A percentile compares a stretch with the other conserved stretches of the same genome.
These are phyloP conservation scores for Dascyllus trimaculatus DNA, from an alignment of 2,113 vertebrate species.

Conservation along the genomic window DNA sequence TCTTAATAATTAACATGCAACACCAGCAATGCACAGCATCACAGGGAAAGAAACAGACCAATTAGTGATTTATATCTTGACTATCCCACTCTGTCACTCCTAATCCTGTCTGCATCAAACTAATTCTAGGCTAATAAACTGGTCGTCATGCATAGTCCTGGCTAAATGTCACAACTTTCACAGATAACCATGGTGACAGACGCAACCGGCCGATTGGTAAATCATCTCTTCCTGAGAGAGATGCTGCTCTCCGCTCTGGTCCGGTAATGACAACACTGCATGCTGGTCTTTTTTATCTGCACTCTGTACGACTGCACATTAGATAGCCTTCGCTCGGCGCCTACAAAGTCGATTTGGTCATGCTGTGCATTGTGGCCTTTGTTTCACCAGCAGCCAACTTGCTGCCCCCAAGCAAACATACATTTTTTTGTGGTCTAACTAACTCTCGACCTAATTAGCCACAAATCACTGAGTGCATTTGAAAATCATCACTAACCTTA, in stretches of 20 bases:
- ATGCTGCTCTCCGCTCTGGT: conserved; percentile 31
- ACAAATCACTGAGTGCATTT: conserved; percentile 79
- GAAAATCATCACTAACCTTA: conserved; percentile 77
- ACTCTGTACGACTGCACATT: conserved; percentile 11
- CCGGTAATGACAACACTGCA: conserved; percentile 35
- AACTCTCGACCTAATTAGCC: conserved; percentile 73
- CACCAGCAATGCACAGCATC: conserved; percentile 21
- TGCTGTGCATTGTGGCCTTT: conserved; percentile 28
- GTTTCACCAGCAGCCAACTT: conserved; percentile 40
- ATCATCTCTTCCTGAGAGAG: conserved; percentile 53
- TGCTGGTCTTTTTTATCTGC: conserved; percentile 50
- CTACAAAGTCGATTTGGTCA: conserved; percentile 8
- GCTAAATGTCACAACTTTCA: conserved; percentile 53
- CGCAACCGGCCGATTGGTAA: conserved; percentile 49
- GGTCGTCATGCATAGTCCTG: conserved; percentile 48
- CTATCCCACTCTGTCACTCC: conserved; percentile 23
- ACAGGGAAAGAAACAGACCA: conserved; percentile 49
- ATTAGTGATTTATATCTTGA: conserved; percentile 52
- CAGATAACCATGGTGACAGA: conserved; percentile 69
- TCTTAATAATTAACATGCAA: conserved; percentile 67
- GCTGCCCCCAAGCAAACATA: conserved; percentile 43
- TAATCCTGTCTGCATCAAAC: conserved; percentile 40
- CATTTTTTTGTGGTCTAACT: conserved; percentile 49
- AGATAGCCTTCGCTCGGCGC: not conserved
- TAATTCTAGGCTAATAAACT: conserved; percentile 51